Evolutionary conservation across 1,140 invertebrate genomes (phyloP), one percentile per base, ranked within the genome.

Genomic region (Philaenus spumarius): DNA sequence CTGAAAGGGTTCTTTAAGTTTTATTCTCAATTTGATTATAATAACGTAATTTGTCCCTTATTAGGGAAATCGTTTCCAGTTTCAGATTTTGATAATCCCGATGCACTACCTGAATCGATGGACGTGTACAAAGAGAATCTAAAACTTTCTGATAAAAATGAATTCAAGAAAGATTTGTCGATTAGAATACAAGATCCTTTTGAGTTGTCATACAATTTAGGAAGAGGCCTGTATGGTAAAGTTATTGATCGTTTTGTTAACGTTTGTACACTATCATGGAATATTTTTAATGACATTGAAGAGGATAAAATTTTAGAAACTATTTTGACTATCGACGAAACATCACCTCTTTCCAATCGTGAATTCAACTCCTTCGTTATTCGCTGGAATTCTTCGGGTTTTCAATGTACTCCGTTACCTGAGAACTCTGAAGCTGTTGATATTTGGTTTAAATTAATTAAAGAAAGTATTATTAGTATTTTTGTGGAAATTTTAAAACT

Each of bases 161-260:
- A 42, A 15, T 54, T 39, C 17, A 42, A 20, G 17, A 40, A 3
- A 5, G 20, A 40, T 54, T 17, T 15, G 6, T 9, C 2, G 5
- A 30, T 54, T 2, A 22, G 37, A 12, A 15, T 54, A 15, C 34
- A 54, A 40, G 52, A 54, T 40, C 52, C 52, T 3, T 54, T 54
- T 54, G 39, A 54, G 11, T 42, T 40, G 34, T 19, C 22, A n/a
- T 22, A 35, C 17, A 54, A 54, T 39, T 22, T 54, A 22, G 35
- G 24, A 2, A 54, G 52, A 24, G 35, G 35, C 6, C 14, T 54
- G 5, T 6, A n/a, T 2, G 17, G 39, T 2, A 54, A 54, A 37
- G 17, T 12, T 15, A 17, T 17, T 40, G 19, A n/a, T 2, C 14
- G 12, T 20, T 54, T 54, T 35, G 7, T 34, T 39, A 19, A 54